phyloP scores from a whole-genome alignment of 1,140 invertebrate genomes.

The Ceratina calcarata region DNA sequence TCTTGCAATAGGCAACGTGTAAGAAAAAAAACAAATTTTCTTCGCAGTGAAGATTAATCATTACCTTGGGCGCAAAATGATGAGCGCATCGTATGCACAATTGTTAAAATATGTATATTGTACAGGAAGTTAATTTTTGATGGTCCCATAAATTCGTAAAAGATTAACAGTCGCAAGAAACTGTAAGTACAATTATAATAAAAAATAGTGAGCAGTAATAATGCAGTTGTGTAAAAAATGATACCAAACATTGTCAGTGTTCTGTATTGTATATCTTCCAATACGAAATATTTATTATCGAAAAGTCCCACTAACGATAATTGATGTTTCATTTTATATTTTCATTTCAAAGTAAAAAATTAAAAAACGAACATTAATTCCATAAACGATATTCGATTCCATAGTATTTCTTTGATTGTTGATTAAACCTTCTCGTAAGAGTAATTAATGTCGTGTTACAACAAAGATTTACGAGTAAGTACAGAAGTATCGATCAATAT shows the following conservation, averaged over 20 bases:
- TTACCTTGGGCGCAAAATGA: neutral
- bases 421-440: neutral
- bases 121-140: conserved; percentile 4
- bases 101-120: conserved; percentile 5
- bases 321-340: neutral
- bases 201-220: neutral
- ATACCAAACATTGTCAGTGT: conserved; percentile 34
- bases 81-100: neutral
- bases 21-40: neutral
- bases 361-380: neutral
- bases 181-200: neutral
- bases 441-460: neutral
- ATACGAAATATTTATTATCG: conserved; percentile 38
- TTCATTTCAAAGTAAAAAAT: neutral
- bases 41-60: neutral
- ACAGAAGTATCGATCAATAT: neutral
- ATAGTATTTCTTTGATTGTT: neutral
- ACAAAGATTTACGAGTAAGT: conserved; percentile 19
- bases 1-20: neutral
- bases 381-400: neutral
- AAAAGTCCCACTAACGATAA: neutral
- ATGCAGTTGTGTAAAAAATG: neutral
- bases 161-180: neutral
- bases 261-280: conserved; percentile 24
- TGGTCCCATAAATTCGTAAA: neutral